Base-by-base conservation (phyloP, 2,113 vertebrate genomes). In the Cynoglossus semilaevis region DNA sequence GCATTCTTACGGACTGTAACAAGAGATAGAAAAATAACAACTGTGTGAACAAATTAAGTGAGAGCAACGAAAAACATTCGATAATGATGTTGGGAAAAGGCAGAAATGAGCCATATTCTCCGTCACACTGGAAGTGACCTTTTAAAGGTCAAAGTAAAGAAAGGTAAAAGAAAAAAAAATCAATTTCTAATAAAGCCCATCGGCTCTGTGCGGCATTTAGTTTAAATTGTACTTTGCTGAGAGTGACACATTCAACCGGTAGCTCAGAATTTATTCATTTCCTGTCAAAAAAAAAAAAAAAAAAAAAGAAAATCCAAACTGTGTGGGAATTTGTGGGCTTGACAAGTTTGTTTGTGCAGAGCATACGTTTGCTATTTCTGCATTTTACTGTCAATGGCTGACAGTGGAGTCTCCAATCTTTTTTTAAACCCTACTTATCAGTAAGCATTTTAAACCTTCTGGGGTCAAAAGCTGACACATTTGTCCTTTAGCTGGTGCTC, bases 121-220 rank as follows among this genome's bases (percentile, higher is more conserved):
- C 22, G 70, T 72, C 64, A 53, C 7, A 8, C 38, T 69, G 15
- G 19, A 70, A 41, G 35, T 50, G 52, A 63, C 66, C 14, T 75
- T 55, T 80, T 72, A 65, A 82, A 82, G 72, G 58, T 65, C 44
- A 74, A 63, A 19, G 15, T 64, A 45, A 43, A 3, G 49, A 46
- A 44, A 29, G 38, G 29, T 16, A 29, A 42, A 70, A 49, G 4
- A 43, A 45, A 51, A 70, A 59, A 54, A 76, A 58, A 58, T 45
- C 29, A 7, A 63, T 53, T 54, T 11, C 13, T 60, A 42, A 50
- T 57, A 47, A 61, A 58, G 10, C 34, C 40, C 51, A 44, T 60
- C 66, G 50, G 57, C 63, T 74, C 40, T 50, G 2, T 61, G 57
- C 48, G 47, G 47, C 36, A 38, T 70, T 69, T 55, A 58, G 16